phyloP scores from a whole-genome alignment of 2,113 vertebrate genomes.

The rabbit (Oryctolagus cuniculus) region mOryCun1.1 NC_091440.1:57524001-57524500 shows the following conservation, averaged over 20 bases:
- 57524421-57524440: no score
- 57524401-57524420: no score
- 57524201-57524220: background rate
- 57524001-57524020: background rate
- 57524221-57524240: background rate
- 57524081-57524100: background rate
- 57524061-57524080: background rate
- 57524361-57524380: no score
- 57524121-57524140: background rate
- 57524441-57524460: no score
- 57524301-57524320: no score
- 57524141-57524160: background rate
- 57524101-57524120: background rate
- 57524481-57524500: no score
- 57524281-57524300: background rate
- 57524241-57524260: background rate
- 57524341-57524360: no score
- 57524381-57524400: no score
- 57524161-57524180: background rate
- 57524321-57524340: no score
- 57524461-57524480: no score
- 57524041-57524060: background rate
- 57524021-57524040: background rate
- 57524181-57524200: background rate
- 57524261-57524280: background rate